Base-by-base conservation (phyloP, 2,888 invertebrate species). In the Ornithoptera priamus region DNA sequence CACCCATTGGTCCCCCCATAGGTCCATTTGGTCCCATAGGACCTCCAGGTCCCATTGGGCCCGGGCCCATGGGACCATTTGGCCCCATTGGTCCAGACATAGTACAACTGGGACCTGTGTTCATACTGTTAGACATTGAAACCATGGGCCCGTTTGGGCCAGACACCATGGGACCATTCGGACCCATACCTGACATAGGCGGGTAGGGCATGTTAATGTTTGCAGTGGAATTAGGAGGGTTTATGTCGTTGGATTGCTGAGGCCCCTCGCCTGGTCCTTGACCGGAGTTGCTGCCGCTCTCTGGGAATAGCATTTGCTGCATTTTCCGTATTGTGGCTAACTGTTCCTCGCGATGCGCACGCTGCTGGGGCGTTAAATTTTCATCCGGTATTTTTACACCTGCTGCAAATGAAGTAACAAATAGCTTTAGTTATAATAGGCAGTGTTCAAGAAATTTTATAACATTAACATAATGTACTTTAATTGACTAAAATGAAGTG, bases 281-380 rank as follows among this genome's bases (percentile, higher is more conserved):
- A 73, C 84, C 84, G 56, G 84, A 90, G 71, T 85, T 84, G 72
- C 81, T 81, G 0, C 90, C 90, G 68, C 95, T 95, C 81, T 98
- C 98, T 0, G 97, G 97, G 90, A 98, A 98, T 69, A 99, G 89
- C 94, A 98, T 96, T 85, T 97, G 97, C 79, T 98, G 97, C 95
- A 99, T 97, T 93, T 98, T 98, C 73, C 96, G 92, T 69, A 99
- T 94, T 72, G 97, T 97, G 7, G 98, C 98, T 65, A 99, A 92
- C 81, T 98, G 97, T 81, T 97, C 97, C 88, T 98, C 98, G 72
- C 99, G 94, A 85, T 98, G 97, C 74, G 98, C 97, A 68, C 98
- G 94, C 86, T 99, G 99, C 85, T 99, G 98, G 53, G 99, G 98
- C 67, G 99, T 99, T 78, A 99, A 93, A 89, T 98, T 98, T 90